phyloP scores from a whole-genome alignment of 2,888 invertebrate species.

The Idaea straminata region DNA sequence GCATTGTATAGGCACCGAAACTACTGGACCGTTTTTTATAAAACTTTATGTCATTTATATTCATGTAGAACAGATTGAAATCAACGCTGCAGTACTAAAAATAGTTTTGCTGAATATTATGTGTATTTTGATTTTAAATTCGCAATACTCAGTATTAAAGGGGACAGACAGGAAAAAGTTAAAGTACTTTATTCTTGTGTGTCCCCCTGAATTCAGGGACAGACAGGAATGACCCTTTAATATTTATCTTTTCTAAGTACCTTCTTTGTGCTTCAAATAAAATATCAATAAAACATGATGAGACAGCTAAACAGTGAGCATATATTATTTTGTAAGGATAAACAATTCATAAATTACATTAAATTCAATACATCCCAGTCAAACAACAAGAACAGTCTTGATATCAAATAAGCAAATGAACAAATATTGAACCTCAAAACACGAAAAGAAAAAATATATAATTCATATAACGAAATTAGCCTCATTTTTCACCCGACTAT shows the following conservation, averaged over 20 bases:
- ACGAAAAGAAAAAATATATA: too few species aligned
- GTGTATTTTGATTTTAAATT: too few species aligned
- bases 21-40: too few species aligned
- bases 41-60: too few species aligned
- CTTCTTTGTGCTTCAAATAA: too few species aligned
- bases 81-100: too few species aligned
- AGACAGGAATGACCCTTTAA: background rate
- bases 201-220: background rate
- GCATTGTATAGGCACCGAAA: too few species aligned
- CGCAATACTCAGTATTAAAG: too few species aligned
- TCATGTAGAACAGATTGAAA: too few species aligned
- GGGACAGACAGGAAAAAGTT: background rate
- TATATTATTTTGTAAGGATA: conserved; percentile 47
- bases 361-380: conserved; percentile 20
- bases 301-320: conserved; percentile 64
- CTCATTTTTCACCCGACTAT: background rate
- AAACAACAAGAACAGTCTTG: conserved; percentile 10
- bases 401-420: conserved; percentile 6
- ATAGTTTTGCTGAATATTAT: too few species aligned
- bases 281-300: conserved; percentile 33
- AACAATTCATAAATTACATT: conserved; percentile 23
- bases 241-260: background rate
- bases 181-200: background rate
- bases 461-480: background rate
- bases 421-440: background rate